Percentiles rank a stretch among this genome's conserved stretches.
phyloP scores from a whole-genome alignment of 2,888 invertebrate genomes.

The Ormyrus labotus region DNA sequence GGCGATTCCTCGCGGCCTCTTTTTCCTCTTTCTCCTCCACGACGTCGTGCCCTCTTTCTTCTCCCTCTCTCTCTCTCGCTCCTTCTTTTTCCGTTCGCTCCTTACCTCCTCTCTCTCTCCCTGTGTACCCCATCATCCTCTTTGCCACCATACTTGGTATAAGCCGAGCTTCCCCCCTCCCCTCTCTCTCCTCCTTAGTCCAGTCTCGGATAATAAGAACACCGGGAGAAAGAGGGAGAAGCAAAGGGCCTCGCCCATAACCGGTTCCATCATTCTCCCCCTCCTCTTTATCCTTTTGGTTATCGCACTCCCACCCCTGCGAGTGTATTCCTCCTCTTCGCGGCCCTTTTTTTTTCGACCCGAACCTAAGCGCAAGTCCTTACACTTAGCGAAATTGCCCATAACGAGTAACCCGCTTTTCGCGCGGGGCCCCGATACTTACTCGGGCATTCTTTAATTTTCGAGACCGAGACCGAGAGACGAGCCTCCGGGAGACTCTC shows the following conservation, averaged over 20 bases:
- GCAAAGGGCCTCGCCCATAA: slow-evolving; percentile 75
- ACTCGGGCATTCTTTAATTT: slow-evolving; percentile 43
- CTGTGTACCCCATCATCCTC: slow-evolving; percentile 70
- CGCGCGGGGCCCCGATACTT: background rate
- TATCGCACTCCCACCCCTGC: slow-evolving; percentile 62
- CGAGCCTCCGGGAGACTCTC: too few species aligned
- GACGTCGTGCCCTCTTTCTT: slow-evolving; percentile 20
- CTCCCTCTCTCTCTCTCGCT: slow-evolving; percentile 46
- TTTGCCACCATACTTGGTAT: slow-evolving; percentile 75
- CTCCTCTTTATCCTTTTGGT: slow-evolving; percentile 59
- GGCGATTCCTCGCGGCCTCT: slow-evolving; percentile 46
- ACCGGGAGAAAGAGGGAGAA: slow-evolving; percentile 65
- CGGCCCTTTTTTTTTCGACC: background rate
- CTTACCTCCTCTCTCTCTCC: slow-evolving; percentile 56
- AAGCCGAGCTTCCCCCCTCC: slow-evolving; percentile 39
- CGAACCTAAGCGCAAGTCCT: background rate
- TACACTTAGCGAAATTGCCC: background rate
- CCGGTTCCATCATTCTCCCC: slow-evolving; percentile 67
- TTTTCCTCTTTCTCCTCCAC: slow-evolving; percentile 45
- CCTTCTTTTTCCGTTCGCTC: slow-evolving; percentile 42
- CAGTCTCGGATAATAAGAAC: slow-evolving; percentile 59
- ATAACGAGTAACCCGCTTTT: background rate
- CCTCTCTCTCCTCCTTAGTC: slow-evolving; percentile 57
- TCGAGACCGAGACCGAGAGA: background rate
- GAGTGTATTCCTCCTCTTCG: slow-evolving; percentile 46